Evolutionary conservation across 2,113 vertebrate species (phyloP), one percentile per base, ranked within the genome.

Genomic region (Cheirogaleus medius): DNA sequence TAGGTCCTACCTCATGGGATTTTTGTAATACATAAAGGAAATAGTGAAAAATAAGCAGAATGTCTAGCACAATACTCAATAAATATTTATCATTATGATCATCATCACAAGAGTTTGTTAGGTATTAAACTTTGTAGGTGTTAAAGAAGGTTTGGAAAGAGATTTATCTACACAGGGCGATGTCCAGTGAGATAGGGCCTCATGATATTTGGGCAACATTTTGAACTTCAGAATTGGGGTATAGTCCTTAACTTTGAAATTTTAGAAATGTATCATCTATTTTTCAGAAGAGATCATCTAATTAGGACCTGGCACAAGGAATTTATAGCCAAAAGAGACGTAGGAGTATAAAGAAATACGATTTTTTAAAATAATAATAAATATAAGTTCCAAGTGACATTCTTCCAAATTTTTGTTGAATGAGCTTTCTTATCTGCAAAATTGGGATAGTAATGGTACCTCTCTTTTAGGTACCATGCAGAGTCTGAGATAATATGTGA

Each of bases 81-180:
- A 64, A 47, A 47, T 37, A 21, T 25, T 66, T 34, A 29, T 49
- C 56, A 54, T 34, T 8, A 7, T 3, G 17, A 12, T 20, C 21
- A 18, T 15, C 44, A 23, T 23, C 29, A 13, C 17, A 39, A 66
- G 77, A 88, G 5, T 47, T 7, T 9, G 18, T 21, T 42, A 29
- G 9, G 10, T 39, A 39, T 69, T 80, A 73, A 76, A 52, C 37
- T 64, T 64, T 8, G 49, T 60, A 29, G 39, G 20, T 32, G 13
- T 56, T 52, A 44, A 83, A 29, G 54, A 86, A 58, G 4, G 23
- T 66, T 90, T 90, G 42, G 21, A 37, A 74, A 76, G 63, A 69
- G 29, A 27, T 42, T 66, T 81, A 32, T 13, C 1, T 7, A 1
- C 17, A 3, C 44, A 34, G 0, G 5, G 13, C 29, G 42, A 17